phyloP scores from a whole-genome alignment of 2,113 vertebrate genomes.

The Amazona vittata region DNA sequence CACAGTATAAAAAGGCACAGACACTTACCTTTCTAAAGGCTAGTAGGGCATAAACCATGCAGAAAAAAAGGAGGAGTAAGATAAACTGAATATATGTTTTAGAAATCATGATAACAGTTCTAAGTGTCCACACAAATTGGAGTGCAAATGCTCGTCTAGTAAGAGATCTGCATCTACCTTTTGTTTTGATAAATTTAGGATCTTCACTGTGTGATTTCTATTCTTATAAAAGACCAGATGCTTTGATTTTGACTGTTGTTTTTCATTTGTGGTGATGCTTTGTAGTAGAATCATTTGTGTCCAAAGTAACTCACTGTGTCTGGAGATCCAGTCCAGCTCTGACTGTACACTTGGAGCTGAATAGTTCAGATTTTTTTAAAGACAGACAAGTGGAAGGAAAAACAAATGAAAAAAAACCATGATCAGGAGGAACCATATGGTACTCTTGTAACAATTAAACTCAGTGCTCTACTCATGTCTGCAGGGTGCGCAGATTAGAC shows the following conservation, averaged over 20 bases:
- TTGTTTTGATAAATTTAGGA: background rate
- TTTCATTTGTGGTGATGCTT: background rate
- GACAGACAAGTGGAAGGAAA: background rate
- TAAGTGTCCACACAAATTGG: background rate
- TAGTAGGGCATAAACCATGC: background rate
- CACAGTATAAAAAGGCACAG: background rate
- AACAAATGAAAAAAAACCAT: background rate
- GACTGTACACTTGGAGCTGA: background rate
- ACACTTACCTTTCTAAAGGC: background rate
- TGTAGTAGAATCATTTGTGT: background rate
- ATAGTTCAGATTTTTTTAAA: background rate
- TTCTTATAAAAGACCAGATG: background rate
- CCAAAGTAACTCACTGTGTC: background rate
- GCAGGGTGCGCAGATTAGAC: slow-evolving; percentile 47
- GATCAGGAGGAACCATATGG: slow-evolving; percentile 40
- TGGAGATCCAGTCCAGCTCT: background rate
- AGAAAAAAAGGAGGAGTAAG: background rate
- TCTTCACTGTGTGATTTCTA: background rate
- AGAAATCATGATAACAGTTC: background rate
- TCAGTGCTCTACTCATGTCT: background rate
- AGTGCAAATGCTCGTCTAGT: background rate
- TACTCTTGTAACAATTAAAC: slow-evolving; percentile 29
- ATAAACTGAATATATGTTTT: background rate
- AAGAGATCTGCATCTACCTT: background rate
- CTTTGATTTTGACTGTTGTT: background rate